Evolutionary conservation across 2,797 vertebrate genomes (phyloP), one percentile per base, ranked within the genome.

Genomic region (Lerista edwardsae): DNA sequence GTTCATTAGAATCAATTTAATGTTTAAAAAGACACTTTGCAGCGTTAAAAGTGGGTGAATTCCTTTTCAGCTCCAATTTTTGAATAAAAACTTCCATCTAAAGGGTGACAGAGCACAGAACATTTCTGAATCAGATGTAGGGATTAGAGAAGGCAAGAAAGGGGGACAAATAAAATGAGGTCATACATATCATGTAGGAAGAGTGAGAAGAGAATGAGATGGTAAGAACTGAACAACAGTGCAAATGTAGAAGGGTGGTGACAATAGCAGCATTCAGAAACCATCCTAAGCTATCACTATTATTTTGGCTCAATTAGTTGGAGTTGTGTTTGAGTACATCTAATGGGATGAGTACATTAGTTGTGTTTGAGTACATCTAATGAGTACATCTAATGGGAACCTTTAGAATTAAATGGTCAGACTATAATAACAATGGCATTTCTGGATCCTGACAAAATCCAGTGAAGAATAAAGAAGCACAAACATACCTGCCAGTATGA

Each of bases 401-500:
- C 6, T 21, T 34, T 75, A 10, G 57, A 78, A 36, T 61, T 36
- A 15, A 47, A 36, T 39, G 31, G 31, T 9, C 51, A 36, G 12
- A 7, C n/a, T 67, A 51, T 21, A 67, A 51, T 25, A 23, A 29
- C 7, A 6, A 29, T 39, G 62, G 44, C 57, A n/a, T 69, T 68
- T 34, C 47, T 57, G 39, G 47, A 59, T 25, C 3, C 47, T 83
- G 31, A 69, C 47, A 83, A 23, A 6, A 62, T 72, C 39, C 27
- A 73, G 14, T 47, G 47, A 47, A 47, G 47, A 47, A 11, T 11
- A 47, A 61, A 55, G 71, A 17, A 14, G 8, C 10, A 0, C 12
- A 84, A 25, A 44, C 25, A 82, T 75, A 98, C 98, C 97, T 95
- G 98, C 95, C 31, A 98, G 92, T 2, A 98, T 74, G 78, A 98